These are phyloP conservation scores for Tolmerus cingulatus DNA, from an alignment of 2,888 invertebrate species.

Conservation along the genomic window DNA sequence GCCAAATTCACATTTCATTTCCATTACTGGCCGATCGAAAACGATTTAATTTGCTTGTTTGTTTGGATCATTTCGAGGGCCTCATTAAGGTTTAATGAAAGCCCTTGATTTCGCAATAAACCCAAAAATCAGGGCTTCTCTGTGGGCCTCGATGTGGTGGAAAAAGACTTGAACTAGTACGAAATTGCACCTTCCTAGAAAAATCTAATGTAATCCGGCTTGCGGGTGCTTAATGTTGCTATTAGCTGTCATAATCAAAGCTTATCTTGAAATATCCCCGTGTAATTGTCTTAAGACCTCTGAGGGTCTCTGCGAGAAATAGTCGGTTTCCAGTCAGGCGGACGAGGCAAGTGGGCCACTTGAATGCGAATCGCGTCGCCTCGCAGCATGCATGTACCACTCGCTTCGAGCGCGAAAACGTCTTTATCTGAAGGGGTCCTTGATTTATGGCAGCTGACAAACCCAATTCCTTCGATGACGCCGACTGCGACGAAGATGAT, in stretches of 20 bases:
- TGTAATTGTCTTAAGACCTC: background rate
- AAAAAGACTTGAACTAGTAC: background rate
- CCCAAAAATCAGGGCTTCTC: background rate
- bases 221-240: background rate
- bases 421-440: background rate
- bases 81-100: background rate
- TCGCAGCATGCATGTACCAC: background rate
- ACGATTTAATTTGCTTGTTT: background rate
- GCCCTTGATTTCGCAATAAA: background rate
- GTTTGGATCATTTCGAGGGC: background rate
- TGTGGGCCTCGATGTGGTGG: background rate
- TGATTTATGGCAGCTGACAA: background rate
- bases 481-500: background rate
- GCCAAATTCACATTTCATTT: background rate
- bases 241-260: background rate
- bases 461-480: background rate
- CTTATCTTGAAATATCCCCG: background rate
- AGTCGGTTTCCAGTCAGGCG: background rate
- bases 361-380: background rate
- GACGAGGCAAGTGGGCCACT: background rate
- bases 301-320: background rate
- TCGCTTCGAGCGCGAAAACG: background rate
- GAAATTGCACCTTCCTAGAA: background rate
- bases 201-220: background rate
- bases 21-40: background rate